Base-by-base conservation (phyloP, 1,140 invertebrate genomes). In the Ceratitis capitata region DNA sequence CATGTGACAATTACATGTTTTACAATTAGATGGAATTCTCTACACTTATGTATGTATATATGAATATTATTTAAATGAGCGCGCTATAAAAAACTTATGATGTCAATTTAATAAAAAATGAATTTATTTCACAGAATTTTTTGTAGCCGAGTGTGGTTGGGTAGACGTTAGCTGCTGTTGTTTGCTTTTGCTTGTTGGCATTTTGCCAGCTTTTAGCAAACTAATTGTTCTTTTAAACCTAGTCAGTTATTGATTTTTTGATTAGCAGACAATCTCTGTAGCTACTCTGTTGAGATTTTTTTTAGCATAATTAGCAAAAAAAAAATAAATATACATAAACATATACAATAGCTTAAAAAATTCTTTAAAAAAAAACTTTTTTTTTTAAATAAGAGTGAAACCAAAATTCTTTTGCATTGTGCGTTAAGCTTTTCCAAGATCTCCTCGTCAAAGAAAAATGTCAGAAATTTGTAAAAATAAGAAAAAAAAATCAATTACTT, bases 31-130 rank as follows among this genome's bases (percentile, higher is more conserved):
- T n/a, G n/a, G 12, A 7, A 23, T 10, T 26, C 16, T 26, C 39
- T 45, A 14, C n/a, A 78, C 12, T 26, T 45, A 47, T 12, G 6
- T 56, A 56, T 19, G 6, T 19, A 14, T 56, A 56, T 56, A 19
- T 56, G 19, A 19, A 45, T 78, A 23, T 78, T 45, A 45, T 78
- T 42, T 45, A 19, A 69, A 39, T 69, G 9, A 45, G 69, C 10
- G 32, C 39, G 35, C 39, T 78, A 78, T 78, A 78, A 78, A 78
- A 32, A 61, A 78, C 14, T 78, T 78, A 78, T 78, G 69, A 78
- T 78, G 69, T 78, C 69, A 78, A 78, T 78, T 32, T n/a, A 78
- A 78, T 19, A 12, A 26, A 78, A 45, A 78, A 32, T 78, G 12
- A 23, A 26, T n/a, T 32, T 82, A 0, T 83, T 83, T 51, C n/a